Conservation (phyloP, 1,140 invertebrate species). For the Zaprionus taronus region DNA sequence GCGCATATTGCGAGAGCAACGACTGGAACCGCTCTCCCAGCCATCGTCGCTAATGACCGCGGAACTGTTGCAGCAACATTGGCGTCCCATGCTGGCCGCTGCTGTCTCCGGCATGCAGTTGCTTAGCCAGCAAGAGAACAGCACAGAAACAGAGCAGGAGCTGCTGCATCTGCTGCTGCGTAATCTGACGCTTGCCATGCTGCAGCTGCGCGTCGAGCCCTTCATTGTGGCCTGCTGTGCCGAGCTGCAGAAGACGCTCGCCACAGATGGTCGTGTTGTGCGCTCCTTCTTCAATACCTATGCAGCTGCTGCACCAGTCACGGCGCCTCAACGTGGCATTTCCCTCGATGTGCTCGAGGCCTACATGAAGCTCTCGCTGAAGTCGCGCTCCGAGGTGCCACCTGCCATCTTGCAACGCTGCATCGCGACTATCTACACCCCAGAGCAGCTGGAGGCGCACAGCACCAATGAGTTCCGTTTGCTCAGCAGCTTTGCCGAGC, state of each 20-base stretch:
- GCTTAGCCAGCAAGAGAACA: conserved; percentile 35
- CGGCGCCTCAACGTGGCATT: conserved; percentile 31
- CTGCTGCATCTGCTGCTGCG: conserved; percentile 61
- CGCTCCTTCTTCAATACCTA: conserved; percentile 63
- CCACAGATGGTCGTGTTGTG: conserved; percentile 42
- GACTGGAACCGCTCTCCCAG: conserved; percentile 56
- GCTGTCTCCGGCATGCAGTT: conserved; percentile 54
- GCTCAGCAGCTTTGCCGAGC: conserved; percentile 53
- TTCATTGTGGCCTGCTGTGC: conserved; percentile 55
- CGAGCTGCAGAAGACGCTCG: conserved; percentile 47
- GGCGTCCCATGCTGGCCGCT: conserved; percentile 58
- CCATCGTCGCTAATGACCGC: conserved; percentile 60
- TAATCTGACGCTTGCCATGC: conserved; percentile 63
- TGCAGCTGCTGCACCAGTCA: conserved; percentile 42
- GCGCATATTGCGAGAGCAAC: conserved; percentile 53
- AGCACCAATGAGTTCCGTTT: conserved; percentile 54
- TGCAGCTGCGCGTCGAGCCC: conserved; percentile 49
- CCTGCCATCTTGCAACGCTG: conserved; percentile 62
- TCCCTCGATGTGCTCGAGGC: conserved; percentile 57
- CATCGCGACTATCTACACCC: conserved; percentile 43
- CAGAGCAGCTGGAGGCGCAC: conserved; percentile 43
- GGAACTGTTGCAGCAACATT: conserved; percentile 52
- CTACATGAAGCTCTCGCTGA: conserved; percentile 56
- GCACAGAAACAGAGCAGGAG: conserved; percentile 52
- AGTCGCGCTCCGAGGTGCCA: conserved; percentile 52